These are phyloP conservation scores for Drosophila heteroneura DNA, from an alignment of 2,888 invertebrate genomes.

Conservation along the genomic window DNA sequence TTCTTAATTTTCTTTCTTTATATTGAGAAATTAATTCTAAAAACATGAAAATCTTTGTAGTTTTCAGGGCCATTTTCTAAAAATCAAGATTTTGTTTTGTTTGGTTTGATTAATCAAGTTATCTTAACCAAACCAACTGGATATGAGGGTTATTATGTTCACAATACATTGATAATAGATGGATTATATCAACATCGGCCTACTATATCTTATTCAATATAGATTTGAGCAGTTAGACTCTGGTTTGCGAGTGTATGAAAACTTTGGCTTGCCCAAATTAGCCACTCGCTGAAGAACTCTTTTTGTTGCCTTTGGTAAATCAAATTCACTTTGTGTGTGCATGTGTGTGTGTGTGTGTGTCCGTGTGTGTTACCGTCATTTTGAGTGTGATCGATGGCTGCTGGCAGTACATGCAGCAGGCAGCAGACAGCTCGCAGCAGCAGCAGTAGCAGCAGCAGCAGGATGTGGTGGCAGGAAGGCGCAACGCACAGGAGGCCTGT, in stretches of 20 bases:
- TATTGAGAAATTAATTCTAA: too few relatives aligned
- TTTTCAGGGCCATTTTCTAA: too few relatives aligned
- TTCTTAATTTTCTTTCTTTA: too few relatives aligned
- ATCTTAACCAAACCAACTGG: neutral
- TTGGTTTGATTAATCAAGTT: neutral
- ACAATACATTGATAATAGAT: neutral
- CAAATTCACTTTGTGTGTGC: conserved; percentile 46
- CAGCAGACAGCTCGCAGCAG: neutral
- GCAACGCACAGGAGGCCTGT: conserved; percentile 26
- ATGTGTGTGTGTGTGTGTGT: conserved; percentile 9
- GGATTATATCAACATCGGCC: neutral
- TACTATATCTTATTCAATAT: neutral
- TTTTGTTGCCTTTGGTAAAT: conserved; percentile 43
- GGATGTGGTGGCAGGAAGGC: neutral
- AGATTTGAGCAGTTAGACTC: too few relatives aligned
- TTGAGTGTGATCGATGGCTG: conserved; percentile 78
- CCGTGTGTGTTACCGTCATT: conserved; percentile 43
- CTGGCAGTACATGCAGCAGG: conserved; percentile 36
- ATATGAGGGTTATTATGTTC: neutral
- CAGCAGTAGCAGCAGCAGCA: conserved; percentile 1
- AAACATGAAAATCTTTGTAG: too few relatives aligned
- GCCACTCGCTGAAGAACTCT: neutral
- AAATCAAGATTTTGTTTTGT: neutral
- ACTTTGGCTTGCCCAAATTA: neutral
- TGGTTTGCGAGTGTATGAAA: neutral